Conservation (phyloP, 2,888 invertebrate species). For the Drosophila recens region DNA sequence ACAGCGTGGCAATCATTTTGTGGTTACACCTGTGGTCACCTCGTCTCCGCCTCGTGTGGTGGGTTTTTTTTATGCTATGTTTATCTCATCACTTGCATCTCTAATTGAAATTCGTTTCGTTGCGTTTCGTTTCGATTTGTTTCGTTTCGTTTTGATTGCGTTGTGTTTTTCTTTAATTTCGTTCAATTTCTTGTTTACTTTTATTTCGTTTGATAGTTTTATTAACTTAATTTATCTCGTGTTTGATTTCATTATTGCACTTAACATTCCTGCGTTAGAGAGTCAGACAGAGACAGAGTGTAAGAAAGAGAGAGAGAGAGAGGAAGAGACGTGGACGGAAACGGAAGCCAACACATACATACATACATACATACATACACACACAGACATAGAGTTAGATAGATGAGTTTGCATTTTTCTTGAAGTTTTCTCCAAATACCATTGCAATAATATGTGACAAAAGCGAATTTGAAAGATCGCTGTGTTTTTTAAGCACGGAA, state of each 20-base stretch:
- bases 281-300: slow-evolving; percentile 3
- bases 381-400: slow-evolving; percentile 3
- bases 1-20: slow-evolving; percentile 85
- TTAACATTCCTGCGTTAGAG: slow-evolving; percentile 27
- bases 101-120: slow-evolving; percentile 22
- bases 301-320: background rate
- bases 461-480: background rate
- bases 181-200: slow-evolving; percentile 7
- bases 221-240: slow-evolving; percentile 31
- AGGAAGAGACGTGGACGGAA: slow-evolving; percentile 21
- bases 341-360: slow-evolving; percentile 25
- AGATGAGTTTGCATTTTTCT: slow-evolving; percentile 1
- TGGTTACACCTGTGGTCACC: background rate
- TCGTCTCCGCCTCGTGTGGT: slow-evolving; percentile 15
- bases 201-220: slow-evolving; percentile 35
- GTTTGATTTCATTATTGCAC: slow-evolving; percentile 40
- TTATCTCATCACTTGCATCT: slow-evolving; percentile 12
- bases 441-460: background rate
- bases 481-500: too few relatives aligned
- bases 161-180: slow-evolving; percentile 3
- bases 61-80: slow-evolving; percentile 9
- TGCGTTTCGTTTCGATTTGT: slow-evolving; percentile 24
- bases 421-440: background rate
- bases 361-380: slow-evolving; percentile 3
- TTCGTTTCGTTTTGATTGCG: slow-evolving; percentile 9